Evolutionary conservation across 1,140 invertebrate species (phyloP), one percentile per base, ranked within the genome.

Genomic region (Halesus radiatus): DNA sequence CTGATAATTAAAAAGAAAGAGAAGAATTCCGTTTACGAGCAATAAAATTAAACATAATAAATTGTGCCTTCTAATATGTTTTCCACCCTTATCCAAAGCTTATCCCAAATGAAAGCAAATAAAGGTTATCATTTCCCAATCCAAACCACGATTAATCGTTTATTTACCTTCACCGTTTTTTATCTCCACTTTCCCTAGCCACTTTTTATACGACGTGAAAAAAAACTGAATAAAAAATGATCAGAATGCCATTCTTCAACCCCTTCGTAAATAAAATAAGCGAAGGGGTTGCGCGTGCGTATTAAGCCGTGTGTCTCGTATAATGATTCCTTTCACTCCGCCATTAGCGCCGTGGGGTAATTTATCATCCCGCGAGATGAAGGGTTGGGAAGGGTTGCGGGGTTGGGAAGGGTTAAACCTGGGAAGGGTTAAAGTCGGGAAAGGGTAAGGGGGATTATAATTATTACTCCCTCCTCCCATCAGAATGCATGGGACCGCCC

Each of bases 381-480:
- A 76, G 52, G 66, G 64, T 56, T 78, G 62, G 53, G 32, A 53
- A 18, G 29, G 32, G 32, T 3, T 32, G 6, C 0, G n/a, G 0
- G 32, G 0, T 32, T 29, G 26, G 32, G 32, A 32, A 32, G 32
- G 32, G 32, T 32, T 32, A 32, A 32, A 32, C 4, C 10, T 45
- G 76, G 76, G 64, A 52, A 45, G 37, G 37, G 37, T 22, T 16
- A 58, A 26, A 32, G 16, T 13, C 74, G 20, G n/a, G 29, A 16
- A 16, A 18, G 53, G 72, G 72, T 23, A 16, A 74, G 56, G 58
- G 80, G 68, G 66, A 75, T 66, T 60, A 60, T 79, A 45, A 45
- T 80, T 78, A 80, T 80, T 80, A 78, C 74, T 54, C 66, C 72
- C 81, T 64, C 75, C 78, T 64, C 76, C 78, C 58, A 82, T 82